Evolutionary conservation across 2,113 vertebrate genomes (phyloP), one percentile per base, ranked within the genome.

Genomic region (Cryptomyrus ogoouensis): DNA sequence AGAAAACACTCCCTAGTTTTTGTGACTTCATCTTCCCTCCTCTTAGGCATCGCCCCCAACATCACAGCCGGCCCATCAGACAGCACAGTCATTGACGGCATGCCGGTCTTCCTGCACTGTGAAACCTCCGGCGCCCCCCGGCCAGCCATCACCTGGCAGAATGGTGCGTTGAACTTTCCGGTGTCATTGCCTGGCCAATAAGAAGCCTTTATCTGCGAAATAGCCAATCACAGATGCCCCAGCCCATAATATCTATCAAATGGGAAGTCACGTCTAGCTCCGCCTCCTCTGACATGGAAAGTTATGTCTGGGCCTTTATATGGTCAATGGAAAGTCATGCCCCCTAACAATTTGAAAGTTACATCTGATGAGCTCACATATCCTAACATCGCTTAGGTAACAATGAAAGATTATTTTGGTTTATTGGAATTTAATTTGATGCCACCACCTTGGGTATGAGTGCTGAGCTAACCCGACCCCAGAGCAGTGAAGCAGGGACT

Each of bases 71-170:
- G 98, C 9, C 98, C 98, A 15, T 93, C 97, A 90, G 98, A 99
- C 96, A 99, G 97, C 94, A 97, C 98, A 0, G 98, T 99, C 94
- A 99, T 99, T 15, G 98, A 99, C 0, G 95, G 98, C 93, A 98
- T 97, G 96, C 96, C 98, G 0, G 96, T 98, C 86, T 95, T 99
- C 74, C 95, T 99, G 90, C 97, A 97, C 88, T 99, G 98, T 3
- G 97, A 99, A 96, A 99, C 98, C 47, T 98, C 97, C 0, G 98
- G 98, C 70, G 98, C 98, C 0, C 98, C 98, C 0, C 95, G 98
- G 89, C 98, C 98, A 0, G 98, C 98, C 93, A 99, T 99, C 96
- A 98, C 98, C 10, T 99, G 98, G 98, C 98, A 99, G 96, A 99
- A 98, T 97, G 98, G 98, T 97, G 94, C 86, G 13, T n/a, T 10